Evolutionary conservation across 2,888 invertebrate genomes (phyloP), one percentile per base, ranked within the genome.

Genomic region (Agrochola circellaris): DNA sequence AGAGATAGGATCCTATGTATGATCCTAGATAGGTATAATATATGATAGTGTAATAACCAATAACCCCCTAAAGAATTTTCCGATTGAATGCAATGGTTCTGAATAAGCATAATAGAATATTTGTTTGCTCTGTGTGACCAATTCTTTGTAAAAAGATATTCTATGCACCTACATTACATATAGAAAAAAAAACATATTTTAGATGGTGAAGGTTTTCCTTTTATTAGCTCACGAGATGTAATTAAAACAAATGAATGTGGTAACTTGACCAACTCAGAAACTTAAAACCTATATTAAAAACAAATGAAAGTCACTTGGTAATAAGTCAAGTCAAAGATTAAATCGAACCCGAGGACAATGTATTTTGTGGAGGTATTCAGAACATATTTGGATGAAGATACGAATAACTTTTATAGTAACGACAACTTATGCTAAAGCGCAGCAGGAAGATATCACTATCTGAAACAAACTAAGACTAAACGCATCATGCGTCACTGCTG

Each of bases 71-170:
- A n/a, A n/a, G n/a, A n/a, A n/a, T n/a, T n/a, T n/a, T n/a, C 30
- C 26, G n/a, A 45, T n/a, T 67, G 23, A 42, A 67, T 42, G 23
- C 54, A 67, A 67, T 8, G 11, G 17, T 67, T 42, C 17, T 73
- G 8, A 56, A 34, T 45, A 68, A 45, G 45, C 64, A 38, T 34
- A 51, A 2, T 42, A 56, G 42, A 45, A 56, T 68, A 56, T 56
- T 68, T 68, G 56, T 68, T 56, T 69, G 73, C n/a, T 56, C 42
- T 1, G 3, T 61, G 51, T 75, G 73, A 75, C 23, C 2, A 73
- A 73, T 61, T 73, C 38, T 75, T 42, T 61, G 23, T 26, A 51
- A 30, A 17, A 61, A 75, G 51, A 42, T 15, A 61, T 62, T 30
- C 2, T n/a, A 75, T 62, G 51, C 30, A 73, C 20, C 15, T 30